Conservation (phyloP, 2,113 vertebrate species). For the Bujurquina vittata region DNA sequence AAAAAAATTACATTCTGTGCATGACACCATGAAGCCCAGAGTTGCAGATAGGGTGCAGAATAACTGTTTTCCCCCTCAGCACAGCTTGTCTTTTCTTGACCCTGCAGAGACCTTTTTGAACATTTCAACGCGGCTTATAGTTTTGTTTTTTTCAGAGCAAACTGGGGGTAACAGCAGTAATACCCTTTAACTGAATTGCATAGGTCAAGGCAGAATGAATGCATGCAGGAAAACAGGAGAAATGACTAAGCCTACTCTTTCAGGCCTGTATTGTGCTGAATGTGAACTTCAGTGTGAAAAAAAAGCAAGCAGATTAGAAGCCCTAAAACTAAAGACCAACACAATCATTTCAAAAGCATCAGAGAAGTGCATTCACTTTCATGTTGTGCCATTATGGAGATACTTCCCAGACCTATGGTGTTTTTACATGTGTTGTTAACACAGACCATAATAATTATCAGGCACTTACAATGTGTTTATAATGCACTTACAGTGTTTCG, state of each 20-base stretch:
- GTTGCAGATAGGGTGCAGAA: neutral
- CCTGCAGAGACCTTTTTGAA: constrained; percentile 24
- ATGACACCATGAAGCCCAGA: neutral
- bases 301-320: neutral
- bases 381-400: neutral
- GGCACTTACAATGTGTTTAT: constrained; percentile 6
- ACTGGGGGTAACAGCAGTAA: neutral
- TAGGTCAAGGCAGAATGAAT: neutral
- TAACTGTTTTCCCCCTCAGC: neutral
- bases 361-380: neutral
- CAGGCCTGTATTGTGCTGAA: neutral
- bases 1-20: constrained; percentile 4
- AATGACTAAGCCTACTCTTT: neutral
- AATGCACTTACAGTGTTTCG: constrained; percentile 11
- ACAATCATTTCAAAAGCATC: neutral
- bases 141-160: neutral
- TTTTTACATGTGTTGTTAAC: constrained; percentile 6
- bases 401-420: neutral
- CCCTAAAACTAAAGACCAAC: neutral
- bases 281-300: neutral
- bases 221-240: neutral
- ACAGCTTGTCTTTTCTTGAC: neutral
- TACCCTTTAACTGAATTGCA: neutral
- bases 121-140: constrained; percentile 12
- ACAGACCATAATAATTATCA: constrained; percentile 1